Evolutionary conservation across 2,113 vertebrate species (phyloP).

Genomic region (Paramormyrops kingsleyae): DNA sequence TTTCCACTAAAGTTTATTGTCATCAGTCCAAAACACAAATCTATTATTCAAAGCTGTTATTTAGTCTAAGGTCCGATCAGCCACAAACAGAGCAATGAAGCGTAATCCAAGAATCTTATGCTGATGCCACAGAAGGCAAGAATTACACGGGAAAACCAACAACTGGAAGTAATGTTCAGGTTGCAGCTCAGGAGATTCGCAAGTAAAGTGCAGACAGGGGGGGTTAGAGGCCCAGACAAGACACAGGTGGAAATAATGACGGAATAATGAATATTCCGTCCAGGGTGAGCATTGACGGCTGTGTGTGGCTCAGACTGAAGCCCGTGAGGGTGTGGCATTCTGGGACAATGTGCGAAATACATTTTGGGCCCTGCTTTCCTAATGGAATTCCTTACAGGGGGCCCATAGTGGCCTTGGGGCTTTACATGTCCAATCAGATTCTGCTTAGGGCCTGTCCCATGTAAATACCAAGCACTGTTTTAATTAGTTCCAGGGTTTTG

Average conservation of each 20-base stretch:
- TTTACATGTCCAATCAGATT: background rate
- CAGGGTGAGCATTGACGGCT: background rate
- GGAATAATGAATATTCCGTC: background rate
- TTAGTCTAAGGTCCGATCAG: background rate
- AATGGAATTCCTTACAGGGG: background rate
- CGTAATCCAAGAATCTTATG: background rate
- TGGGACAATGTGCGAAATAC: background rate
- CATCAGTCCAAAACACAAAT: background rate
- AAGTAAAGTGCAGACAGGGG: background rate
- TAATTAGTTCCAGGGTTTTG: background rate
- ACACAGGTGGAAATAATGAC: background rate
- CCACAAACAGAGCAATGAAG: background rate
- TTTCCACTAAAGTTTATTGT: background rate
- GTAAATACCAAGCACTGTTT: background rate
- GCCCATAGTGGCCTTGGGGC: background rate
- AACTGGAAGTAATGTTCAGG: background rate
- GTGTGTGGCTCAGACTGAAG: background rate
- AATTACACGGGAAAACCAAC: background rate
- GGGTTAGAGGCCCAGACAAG: background rate
- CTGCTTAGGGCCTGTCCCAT: background rate
- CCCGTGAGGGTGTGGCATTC: background rate
- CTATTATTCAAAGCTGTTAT: background rate
- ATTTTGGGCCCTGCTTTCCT: background rate
- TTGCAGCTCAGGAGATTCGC: background rate
- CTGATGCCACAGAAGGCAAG: background rate